phyloP scores from a whole-genome alignment of 2,888 invertebrate genomes.

The Drosophila antonietae region DNA sequence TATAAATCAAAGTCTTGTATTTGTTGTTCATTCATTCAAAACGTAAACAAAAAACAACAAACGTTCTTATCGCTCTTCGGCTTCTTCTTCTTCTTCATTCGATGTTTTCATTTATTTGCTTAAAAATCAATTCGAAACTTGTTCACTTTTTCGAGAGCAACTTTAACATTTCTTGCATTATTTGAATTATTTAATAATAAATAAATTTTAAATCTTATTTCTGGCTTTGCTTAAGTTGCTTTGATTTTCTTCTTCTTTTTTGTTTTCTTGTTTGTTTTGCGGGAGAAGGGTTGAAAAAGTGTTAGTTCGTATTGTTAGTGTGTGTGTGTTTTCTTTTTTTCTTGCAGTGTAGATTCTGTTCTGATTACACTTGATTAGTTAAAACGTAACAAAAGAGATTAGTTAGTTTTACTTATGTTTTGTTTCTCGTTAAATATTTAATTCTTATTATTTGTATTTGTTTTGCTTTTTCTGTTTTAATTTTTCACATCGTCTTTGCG shows the following conservation, averaged over 20 bases:
- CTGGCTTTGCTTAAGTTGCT: slow-evolving; percentile 25
- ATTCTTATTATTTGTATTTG: slow-evolving; percentile 52
- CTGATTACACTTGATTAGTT: slow-evolving; percentile 66
- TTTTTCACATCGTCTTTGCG: slow-evolving; percentile 86
- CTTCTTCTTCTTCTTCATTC: slow-evolving; percentile 39
- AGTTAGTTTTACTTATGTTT: slow-evolving; percentile 3
- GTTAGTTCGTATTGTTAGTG: slow-evolving; percentile 25
- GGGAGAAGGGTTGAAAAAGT: slow-evolving; percentile 28
- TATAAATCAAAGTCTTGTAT: slow-evolving; percentile 67
- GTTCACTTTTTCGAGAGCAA: slow-evolving; percentile 45
- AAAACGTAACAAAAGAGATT: slow-evolving; percentile 62
- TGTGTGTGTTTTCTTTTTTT: slow-evolving; percentile 18
- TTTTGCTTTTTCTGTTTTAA: slow-evolving; percentile 78
- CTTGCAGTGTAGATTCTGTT: slow-evolving; percentile 40
- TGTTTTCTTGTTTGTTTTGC: not conserved
- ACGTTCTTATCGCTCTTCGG: slow-evolving; percentile 21
- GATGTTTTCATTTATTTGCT: slow-evolving; percentile 47
- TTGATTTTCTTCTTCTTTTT: not conserved
- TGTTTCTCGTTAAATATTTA: slow-evolving; percentile 9
- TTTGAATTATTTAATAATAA: slow-evolving; percentile 20
- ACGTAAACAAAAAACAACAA: slow-evolving; percentile 64
- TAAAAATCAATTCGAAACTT: slow-evolving; percentile 53
- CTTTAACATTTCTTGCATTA: slow-evolving; percentile 38
- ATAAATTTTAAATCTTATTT: slow-evolving; percentile 12
- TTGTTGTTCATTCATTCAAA: slow-evolving; percentile 36